Evolutionary conservation across 2,888 invertebrate species (phyloP).

Genomic region (Aspidiotus destructor): DNA sequence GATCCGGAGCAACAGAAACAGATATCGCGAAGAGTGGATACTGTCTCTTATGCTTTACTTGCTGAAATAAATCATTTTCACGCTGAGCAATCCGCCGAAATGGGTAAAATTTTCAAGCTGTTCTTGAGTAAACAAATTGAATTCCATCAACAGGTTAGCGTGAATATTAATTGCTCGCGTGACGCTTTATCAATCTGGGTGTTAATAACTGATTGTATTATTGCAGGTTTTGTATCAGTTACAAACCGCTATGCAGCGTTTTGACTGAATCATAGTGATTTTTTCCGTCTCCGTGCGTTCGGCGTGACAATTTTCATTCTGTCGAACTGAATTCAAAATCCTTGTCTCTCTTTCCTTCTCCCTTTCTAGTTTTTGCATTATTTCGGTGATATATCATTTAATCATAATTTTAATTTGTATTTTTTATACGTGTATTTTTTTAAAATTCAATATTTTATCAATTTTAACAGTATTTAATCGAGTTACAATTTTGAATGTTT

Average conservation of each 20-base stretch:
- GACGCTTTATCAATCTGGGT: neutral
- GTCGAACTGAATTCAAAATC: no score
- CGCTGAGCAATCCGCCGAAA: constrained; percentile 70
- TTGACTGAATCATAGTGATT: constrained; percentile 3
- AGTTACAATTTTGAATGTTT: no score
- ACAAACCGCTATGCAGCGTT: constrained; percentile 23
- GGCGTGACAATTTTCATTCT: no score
- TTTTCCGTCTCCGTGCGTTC: no score
- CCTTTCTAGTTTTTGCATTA: no score
- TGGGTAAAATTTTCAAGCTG: constrained; percentile 72
- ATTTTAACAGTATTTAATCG: no score
- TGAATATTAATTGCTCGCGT: neutral
- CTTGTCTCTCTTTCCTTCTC: no score
- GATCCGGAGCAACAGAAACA: constrained; percentile 68
- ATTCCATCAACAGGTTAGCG: constrained; percentile 70
- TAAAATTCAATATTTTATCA: no score
- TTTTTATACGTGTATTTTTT: no score
- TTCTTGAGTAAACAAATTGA: constrained; percentile 80
- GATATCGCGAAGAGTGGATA: constrained; percentile 73
- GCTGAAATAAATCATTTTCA: constrained; percentile 94
- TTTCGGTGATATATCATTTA: no score
- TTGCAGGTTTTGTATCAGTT: constrained; percentile 19
- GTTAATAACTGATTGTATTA: neutral
- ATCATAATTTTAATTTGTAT: no score
- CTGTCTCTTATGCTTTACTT: constrained; percentile 82